phyloP scores from a whole-genome alignment of 2,113 vertebrate genomes.

The Oceanites oceanicus region DNA sequence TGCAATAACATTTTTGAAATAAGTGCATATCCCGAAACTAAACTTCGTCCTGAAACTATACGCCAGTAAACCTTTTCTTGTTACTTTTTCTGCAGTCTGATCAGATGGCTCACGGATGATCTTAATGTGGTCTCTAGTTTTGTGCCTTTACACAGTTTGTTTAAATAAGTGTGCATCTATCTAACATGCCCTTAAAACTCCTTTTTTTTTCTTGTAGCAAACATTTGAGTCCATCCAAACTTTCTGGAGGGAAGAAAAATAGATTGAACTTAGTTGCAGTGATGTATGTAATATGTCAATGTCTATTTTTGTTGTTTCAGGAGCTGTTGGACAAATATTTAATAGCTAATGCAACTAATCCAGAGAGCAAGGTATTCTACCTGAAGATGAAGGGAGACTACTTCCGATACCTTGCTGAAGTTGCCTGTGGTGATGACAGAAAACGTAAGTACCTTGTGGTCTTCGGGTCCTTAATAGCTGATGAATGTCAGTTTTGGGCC shows the following conservation, averaged over 20 bases:
- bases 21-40: background rate
- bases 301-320: constrained; percentile 63
- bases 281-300: background rate
- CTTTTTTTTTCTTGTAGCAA: background rate
- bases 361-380: constrained; percentile 97
- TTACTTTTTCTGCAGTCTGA: background rate
- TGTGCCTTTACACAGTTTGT: background rate
- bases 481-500: background rate
- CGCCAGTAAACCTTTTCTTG: background rate
- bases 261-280: background rate
- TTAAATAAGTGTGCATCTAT: background rate
- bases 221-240: background rate
- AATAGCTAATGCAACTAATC: constrained; percentile 84
- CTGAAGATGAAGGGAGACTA: constrained; percentile 99
- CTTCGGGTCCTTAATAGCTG: background rate
- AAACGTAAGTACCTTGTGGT: constrained; percentile 71
- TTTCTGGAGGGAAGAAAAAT: background rate
- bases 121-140: background rate
- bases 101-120: background rate
- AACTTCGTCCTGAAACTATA: background rate
- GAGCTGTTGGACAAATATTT: constrained; percentile 87
- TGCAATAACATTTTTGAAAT: background rate
- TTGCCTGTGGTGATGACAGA: constrained; percentile 84
- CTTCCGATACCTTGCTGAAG: constrained; percentile 96
- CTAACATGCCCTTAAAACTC: background rate